A percentile compares a stretch with the other conserved stretches of the same genome.
These are phyloP conservation scores for Saguinus imperator DNA, from an alignment of 2,113 vertebrate genomes.

Conservation along the genomic window DNA sequence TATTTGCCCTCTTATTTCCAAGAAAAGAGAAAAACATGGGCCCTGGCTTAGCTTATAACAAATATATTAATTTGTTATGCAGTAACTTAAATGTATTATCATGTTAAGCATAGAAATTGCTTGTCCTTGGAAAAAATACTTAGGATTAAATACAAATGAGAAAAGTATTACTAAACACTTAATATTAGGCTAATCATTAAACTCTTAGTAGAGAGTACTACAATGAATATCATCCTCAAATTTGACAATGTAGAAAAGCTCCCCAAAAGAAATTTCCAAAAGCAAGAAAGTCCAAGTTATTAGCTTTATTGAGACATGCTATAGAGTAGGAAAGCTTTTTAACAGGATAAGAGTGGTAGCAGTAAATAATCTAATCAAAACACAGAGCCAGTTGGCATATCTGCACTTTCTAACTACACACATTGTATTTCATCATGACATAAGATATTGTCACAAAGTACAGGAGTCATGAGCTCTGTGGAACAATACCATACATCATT, in stretches of 20 bases:
- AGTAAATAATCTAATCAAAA: conserved; percentile 55
- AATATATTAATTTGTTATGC: neutral
- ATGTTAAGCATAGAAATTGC: neutral
- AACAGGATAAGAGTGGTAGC: neutral
- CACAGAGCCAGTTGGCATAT: neutral
- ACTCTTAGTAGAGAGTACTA: neutral
- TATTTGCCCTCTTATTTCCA: conserved; percentile 2
- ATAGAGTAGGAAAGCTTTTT: neutral
- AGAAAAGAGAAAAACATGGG: neutral
- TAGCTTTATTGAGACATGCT: neutral
- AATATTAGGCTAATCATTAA: neutral
- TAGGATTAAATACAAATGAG: conserved; percentile 41
- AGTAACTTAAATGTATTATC: neutral
- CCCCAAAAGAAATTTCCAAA: neutral
- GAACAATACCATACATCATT: conserved; percentile 34
- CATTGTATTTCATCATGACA: conserved; percentile 46
- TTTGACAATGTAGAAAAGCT: neutral
- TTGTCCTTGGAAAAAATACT: conserved; percentile 22
- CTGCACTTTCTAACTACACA: conserved; percentile 44
- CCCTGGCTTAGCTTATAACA: neutral
- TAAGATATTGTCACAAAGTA: conserved; percentile 42
- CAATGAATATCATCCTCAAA: neutral
- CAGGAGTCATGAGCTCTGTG: neutral
- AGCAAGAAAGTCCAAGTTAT: neutral
- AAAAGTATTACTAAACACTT: conserved; percentile 3